Evolutionary conservation across 2,888 invertebrate genomes (phyloP).

Genomic region (Celastrina argiolus): DNA sequence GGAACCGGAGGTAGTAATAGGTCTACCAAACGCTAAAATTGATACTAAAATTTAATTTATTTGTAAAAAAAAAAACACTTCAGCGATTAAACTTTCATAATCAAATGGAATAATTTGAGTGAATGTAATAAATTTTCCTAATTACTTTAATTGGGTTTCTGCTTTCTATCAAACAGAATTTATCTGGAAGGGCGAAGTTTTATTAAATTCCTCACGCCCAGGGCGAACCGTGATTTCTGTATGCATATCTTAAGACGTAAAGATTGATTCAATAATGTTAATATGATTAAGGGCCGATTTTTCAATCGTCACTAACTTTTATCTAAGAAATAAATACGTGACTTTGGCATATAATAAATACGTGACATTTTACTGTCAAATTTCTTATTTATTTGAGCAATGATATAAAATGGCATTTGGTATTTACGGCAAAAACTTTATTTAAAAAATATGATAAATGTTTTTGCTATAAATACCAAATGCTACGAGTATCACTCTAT

Average conservation of each 20-base stretch:
- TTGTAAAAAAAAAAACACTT: slow-evolving; percentile 74
- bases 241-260: slow-evolving; percentile 48
- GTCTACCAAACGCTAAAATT: no score
- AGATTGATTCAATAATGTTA: slow-evolving; percentile 47
- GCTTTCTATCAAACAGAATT: slow-evolving; percentile 64
- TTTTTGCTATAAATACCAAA: no score
- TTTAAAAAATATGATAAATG: no score
- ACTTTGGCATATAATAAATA: no score
- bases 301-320: no score
- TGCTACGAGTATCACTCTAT: no score
- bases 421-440: no score
- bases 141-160: slow-evolving; percentile 69
- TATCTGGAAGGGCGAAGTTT: slow-evolving; percentile 73
- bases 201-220: slow-evolving; percentile 71
- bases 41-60: slow-evolving; percentile 46
- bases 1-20: no score
- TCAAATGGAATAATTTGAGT: slow-evolving; percentile 70
- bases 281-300: slow-evolving; percentile 31
- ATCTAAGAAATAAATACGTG: no score
- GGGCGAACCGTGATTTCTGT: slow-evolving; percentile 61
- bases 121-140: slow-evolving; percentile 71
- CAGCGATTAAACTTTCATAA: slow-evolving; percentile 44
- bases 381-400: no score
- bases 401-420: no score
- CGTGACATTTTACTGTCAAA: no score